Conservation (phyloP, 2,888 invertebrate species). For the Acanthococcus lagerstroemiae region DNA sequence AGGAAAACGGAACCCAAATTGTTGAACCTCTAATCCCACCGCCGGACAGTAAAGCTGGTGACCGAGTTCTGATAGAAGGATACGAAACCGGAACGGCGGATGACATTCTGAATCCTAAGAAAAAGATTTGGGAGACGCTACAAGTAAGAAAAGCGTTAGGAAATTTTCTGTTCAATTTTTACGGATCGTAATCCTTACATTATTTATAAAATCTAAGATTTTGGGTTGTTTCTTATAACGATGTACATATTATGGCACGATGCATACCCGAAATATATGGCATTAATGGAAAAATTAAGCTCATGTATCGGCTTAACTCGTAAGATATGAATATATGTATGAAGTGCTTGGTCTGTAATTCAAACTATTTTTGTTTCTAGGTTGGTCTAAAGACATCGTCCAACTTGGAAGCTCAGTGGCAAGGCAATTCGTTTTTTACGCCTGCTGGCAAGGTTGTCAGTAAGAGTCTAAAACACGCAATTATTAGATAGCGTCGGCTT, state of each 20-base stretch:
- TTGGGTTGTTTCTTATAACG: too few species aligned
- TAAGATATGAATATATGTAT: too few species aligned
- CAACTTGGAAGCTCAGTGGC: conserved; percentile 71
- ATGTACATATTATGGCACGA: too few species aligned
- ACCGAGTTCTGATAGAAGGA: conserved; percentile 71
- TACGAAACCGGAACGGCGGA: conserved; percentile 69
- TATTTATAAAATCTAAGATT: too few species aligned
- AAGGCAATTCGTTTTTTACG: conserved; percentile 65
- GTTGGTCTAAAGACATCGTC: conserved; percentile 54
- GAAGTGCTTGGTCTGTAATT: neutral
- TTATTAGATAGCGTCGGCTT: too few species aligned
- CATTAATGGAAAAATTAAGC: too few species aligned
- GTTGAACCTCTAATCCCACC: conserved; percentile 82
- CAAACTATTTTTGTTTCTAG: conserved; percentile 38
- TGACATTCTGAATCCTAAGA: conserved; percentile 83
- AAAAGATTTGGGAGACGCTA: conserved; percentile 90
- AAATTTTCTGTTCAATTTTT: too few species aligned
- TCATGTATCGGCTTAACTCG: too few species aligned
- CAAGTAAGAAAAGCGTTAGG: conserved; percentile 54
- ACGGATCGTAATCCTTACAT: too few species aligned
- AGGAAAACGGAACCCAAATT: conserved; percentile 57
- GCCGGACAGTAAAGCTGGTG: conserved; percentile 64
- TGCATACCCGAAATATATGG: too few species aligned
- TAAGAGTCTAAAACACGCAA: conserved; percentile 65
- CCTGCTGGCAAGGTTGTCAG: conserved; percentile 57